phyloP scores from a whole-genome alignment of 2,113 vertebrate species.

The Vulpes ferrilata region DNA sequence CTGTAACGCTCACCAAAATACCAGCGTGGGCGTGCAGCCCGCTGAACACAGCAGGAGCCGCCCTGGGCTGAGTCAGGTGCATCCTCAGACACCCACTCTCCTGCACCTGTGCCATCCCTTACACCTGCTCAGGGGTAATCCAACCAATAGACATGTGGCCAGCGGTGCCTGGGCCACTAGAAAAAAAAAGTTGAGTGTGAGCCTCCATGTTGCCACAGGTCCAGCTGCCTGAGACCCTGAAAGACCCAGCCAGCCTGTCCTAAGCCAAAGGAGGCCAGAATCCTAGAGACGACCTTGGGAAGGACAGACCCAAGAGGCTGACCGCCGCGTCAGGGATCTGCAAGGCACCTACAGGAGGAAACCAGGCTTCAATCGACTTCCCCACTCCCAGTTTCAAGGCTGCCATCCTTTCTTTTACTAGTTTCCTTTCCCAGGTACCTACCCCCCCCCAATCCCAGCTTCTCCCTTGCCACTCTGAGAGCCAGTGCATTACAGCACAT shows the following conservation, averaged over 20 bases:
- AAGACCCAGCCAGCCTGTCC: not conserved
- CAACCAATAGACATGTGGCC: not conserved
- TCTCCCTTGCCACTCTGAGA: not conserved
- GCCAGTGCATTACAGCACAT: not conserved
- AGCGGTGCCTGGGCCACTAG: not conserved
- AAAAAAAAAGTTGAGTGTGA: not conserved
- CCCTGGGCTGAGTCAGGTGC: not conserved
- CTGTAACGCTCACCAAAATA: slow-evolving; percentile 79
- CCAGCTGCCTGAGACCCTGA: not conserved
- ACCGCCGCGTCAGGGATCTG: not conserved
- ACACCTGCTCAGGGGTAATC: not conserved
- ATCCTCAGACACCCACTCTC: not conserved
- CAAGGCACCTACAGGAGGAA: not conserved
- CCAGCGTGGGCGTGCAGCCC: not conserved
- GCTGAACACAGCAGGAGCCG: not conserved
- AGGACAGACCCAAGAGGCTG: not conserved
- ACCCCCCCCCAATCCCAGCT: not conserved
- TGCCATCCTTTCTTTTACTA: not conserved
- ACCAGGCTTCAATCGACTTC: too few species aligned
- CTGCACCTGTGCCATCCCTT: not conserved
- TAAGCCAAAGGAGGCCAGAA: not conserved
- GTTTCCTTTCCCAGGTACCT: not conserved
- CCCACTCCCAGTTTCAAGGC: not conserved
- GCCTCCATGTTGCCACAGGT: not conserved
- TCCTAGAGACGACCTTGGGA: not conserved